Conservation (phyloP, 2,888 invertebrate genomes). For the Drosophila kanekoi region DNA sequence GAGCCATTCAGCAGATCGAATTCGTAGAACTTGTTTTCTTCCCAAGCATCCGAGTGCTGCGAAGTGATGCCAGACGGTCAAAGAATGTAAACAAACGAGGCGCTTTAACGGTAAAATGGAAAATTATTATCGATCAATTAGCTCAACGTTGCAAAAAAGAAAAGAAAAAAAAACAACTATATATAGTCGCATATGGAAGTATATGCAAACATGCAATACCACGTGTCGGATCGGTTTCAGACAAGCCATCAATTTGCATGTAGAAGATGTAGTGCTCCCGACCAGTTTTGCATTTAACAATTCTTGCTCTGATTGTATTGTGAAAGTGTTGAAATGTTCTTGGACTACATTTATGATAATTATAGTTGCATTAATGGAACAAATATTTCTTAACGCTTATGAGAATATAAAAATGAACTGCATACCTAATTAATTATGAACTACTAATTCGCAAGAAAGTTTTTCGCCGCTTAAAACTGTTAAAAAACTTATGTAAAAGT, state of each 20-base stretch:
- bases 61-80: conserved; percentile 23
- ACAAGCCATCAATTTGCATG: conserved; percentile 14
- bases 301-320: conserved; percentile 73
- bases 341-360: conserved; percentile 46
- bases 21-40: conserved; percentile 74
- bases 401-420: neutral
- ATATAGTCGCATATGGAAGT: conserved; percentile 10
- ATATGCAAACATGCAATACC: conserved; percentile 51
- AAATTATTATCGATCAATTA: conserved; percentile 83
- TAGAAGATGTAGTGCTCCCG: conserved; percentile 14
- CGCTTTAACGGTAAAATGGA: conserved; percentile 81
- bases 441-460: neutral
- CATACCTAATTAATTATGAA: too few species aligned
- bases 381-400: neutral
- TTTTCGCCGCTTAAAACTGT: neutral
- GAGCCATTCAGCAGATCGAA: conserved; percentile 35
- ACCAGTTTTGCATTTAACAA: conserved; percentile 39
- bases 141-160: conserved; percentile 69
- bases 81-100: conserved; percentile 80
- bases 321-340: conserved; percentile 75
- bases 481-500: neutral
- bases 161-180: conserved; percentile 7
- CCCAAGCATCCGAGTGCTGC: conserved; percentile 12
- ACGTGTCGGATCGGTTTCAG: conserved; percentile 22
- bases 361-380: conserved; percentile 20